These are phyloP conservation scores for Rhagologus leucostigma DNA, from an alignment of 2,113 vertebrate species.

Conservation along the genomic window DNA sequence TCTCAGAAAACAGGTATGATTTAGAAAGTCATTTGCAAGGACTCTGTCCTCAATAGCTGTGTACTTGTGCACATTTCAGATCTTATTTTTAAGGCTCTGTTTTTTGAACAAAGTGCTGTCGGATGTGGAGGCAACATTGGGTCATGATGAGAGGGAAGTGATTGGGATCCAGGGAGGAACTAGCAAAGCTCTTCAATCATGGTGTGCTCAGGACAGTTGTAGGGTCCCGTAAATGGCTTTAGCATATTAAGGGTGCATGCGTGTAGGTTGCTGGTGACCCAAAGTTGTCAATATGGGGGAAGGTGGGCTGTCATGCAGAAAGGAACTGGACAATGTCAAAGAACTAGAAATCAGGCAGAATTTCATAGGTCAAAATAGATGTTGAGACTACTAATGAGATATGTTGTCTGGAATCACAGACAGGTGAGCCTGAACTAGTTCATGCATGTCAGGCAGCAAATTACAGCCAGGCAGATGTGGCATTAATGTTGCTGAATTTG, in stretches of 20 bases:
- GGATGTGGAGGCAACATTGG: neutral
- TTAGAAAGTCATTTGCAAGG: neutral
- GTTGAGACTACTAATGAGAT: neutral
- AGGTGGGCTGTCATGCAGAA: neutral
- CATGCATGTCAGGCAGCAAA: neutral
- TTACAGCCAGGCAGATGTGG: neutral
- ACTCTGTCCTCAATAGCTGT: neutral
- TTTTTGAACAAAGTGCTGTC: neutral
- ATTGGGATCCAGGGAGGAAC: neutral
- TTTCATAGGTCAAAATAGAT: neutral
- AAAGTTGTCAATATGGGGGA: neutral
- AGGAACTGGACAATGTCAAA: neutral
- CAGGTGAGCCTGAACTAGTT: neutral
- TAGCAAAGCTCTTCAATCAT: neutral
- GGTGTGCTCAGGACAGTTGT: neutral
- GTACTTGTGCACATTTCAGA: neutral
- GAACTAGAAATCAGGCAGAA: neutral
- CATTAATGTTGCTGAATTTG: neutral
- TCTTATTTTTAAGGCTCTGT: neutral
- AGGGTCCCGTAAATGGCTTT: neutral
- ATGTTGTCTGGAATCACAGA: neutral
- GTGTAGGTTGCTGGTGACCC: neutral
- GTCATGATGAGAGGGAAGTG: neutral
- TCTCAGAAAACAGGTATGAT: conserved; percentile 37
- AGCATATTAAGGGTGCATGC: neutral